These are phyloP conservation scores for Chauna torquata DNA, from an alignment of 2,113 vertebrate genomes.

Conservation along the genomic window DNA sequence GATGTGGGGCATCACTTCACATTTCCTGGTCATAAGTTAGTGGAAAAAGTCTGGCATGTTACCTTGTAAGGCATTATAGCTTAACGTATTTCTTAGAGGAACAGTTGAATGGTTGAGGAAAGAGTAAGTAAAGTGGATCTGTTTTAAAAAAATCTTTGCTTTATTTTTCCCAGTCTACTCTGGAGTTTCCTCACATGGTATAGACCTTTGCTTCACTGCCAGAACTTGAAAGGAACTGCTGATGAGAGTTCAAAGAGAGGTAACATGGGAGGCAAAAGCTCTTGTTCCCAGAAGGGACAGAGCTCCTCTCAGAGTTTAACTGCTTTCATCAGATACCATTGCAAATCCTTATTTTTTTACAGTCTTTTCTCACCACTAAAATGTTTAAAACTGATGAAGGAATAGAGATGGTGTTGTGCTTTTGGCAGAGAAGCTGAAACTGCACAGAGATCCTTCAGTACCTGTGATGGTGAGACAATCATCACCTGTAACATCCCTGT, in stretches of 20 bases:
- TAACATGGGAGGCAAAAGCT: background rate
- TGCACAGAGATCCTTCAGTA: fast-evolving
- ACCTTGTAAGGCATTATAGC: background rate
- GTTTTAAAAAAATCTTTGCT: background rate
- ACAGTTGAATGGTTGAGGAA: background rate
- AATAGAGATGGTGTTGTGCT: background rate
- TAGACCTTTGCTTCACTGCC: background rate
- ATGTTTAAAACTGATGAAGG: background rate
- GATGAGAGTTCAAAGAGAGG: background rate
- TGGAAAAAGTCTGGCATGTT: background rate
- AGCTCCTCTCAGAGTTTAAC: background rate
- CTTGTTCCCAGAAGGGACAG: background rate
- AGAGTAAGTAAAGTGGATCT: background rate
- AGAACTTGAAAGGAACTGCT: background rate
- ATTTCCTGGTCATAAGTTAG: background rate
- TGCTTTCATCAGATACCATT: background rate
- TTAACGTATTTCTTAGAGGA: background rate
- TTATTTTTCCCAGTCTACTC: background rate
- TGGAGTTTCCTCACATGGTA: background rate
- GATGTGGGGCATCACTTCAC: background rate
- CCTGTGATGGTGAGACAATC: background rate
- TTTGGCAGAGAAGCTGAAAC: background rate
- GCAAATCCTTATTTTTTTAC: background rate
- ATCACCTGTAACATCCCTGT: background rate
- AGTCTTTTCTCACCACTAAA: background rate